These are phyloP conservation scores for Bucorvus abyssinicus DNA, from an alignment of 2,797 vertebrate species.

Conservation along the genomic window DNA sequence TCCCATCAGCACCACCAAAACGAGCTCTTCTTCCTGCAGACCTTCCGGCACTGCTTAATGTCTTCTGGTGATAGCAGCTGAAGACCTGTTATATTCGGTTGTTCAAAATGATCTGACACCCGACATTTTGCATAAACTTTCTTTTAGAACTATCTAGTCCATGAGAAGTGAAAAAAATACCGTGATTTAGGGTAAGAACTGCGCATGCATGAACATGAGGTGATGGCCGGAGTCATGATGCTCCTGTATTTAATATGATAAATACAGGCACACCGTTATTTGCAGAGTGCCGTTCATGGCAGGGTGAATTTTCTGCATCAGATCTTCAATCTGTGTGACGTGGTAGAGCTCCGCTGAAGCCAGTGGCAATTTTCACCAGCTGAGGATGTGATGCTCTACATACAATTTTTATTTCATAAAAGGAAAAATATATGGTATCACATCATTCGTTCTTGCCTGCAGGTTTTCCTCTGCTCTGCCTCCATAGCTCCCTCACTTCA, in stretches of 20 bases:
- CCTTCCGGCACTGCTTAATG: background rate
- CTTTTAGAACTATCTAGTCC: background rate
- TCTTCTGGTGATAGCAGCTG: background rate
- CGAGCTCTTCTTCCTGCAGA: accelerated
- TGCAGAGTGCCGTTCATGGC: background rate
- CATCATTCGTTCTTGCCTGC: background rate
- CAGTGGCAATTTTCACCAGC: background rate
- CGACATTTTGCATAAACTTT: background rate
- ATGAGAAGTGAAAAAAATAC: background rate
- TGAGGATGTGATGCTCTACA: background rate
- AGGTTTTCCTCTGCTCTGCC: background rate
- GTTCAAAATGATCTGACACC: background rate
- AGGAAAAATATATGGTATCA: background rate
- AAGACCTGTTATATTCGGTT: background rate
- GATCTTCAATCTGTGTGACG: background rate
- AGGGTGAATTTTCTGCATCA: background rate
- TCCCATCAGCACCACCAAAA: background rate
- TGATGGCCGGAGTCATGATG: background rate
- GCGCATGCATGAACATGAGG: constrained; percentile 10
- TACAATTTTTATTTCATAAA: background rate
- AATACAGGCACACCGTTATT: background rate
- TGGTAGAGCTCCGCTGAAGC: background rate
- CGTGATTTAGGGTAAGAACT: background rate
- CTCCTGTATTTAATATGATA: background rate
- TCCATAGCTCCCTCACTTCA: accelerated